A percentile compares a stretch with the other conserved stretches of the same genome.
Evolutionary conservation across 2,888 invertebrate genomes (phyloP).

Genomic region (Drosophila peninsularis): DNA sequence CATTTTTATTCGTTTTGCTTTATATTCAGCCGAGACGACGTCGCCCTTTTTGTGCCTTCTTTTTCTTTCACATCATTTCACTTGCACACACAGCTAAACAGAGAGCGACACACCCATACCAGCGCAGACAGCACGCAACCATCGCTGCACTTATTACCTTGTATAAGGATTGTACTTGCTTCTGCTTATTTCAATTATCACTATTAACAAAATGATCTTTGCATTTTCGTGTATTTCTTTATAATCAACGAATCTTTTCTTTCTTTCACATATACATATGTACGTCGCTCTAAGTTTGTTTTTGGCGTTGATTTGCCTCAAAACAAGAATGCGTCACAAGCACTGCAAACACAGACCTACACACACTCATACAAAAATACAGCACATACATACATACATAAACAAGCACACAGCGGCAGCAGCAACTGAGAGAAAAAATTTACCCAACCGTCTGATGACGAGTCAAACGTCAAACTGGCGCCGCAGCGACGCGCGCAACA

Average conservation of each 20-base stretch:
- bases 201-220: constrained; percentile 18
- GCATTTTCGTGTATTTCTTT: constrained; percentile 23
- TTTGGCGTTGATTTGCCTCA: constrained; percentile 61
- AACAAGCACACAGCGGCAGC: constrained; percentile 45
- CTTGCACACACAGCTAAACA: constrained; percentile 26
- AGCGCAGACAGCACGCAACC: constrained; percentile 31
- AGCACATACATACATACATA: constrained; percentile 32
- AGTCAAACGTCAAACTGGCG: constrained; percentile 75
- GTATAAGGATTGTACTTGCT: constrained; percentile 44
- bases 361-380: constrained; percentile 5
- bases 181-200: constrained; percentile 36
- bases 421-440: constrained; percentile 60
- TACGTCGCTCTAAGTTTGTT: constrained; percentile 48
- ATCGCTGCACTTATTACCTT: constrained; percentile 48
- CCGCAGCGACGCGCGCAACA: constrained; percentile 67
- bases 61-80: constrained; percentile 57
- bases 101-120: constrained; percentile 56
- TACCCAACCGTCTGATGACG: constrained; percentile 77
- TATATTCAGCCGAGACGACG: constrained; percentile 44
- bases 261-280: constrained; percentile 36
- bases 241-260: constrained; percentile 43
- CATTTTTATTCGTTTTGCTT: constrained; percentile 69
- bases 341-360: constrained; percentile 49
- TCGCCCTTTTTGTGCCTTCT: constrained; percentile 68
- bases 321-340: constrained; percentile 75